A percentile compares a stretch with the other conserved stretches of the same genome.
Evolutionary conservation across 1,140 invertebrate species (phyloP).

Genomic region (Agrilus planipennis): DNA sequence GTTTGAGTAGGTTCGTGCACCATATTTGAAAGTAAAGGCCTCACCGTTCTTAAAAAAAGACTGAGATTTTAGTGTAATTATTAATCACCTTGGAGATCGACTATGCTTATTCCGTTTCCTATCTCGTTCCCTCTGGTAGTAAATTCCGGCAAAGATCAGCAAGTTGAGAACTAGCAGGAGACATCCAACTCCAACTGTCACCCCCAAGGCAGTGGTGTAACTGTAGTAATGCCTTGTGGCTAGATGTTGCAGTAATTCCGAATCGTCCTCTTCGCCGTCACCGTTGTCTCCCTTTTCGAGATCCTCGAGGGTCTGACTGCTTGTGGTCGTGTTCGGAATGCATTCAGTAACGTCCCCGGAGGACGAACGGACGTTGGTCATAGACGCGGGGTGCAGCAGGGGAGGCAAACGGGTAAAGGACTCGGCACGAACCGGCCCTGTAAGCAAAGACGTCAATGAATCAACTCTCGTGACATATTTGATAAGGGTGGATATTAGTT

Average conservation of each 20-base stretch:
- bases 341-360: conserved; percentile 29
- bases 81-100: conserved; percentile 2
- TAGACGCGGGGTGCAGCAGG: conserved; percentile 31
- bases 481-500: too few relatives aligned
- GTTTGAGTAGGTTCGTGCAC: neutral
- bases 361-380: conserved; percentile 27
- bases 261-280: conserved; percentile 34
- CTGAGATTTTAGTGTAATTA: neutral
- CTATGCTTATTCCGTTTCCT: conserved; percentile 29
- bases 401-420: conserved; percentile 45
- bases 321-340: conserved; percentile 30
- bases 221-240: conserved; percentile 47
- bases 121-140: conserved; percentile 61
- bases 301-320: conserved; percentile 21
- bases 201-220: conserved; percentile 70
- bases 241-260: conserved; percentile 39
- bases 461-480: conserved; percentile 3
- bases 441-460: conserved; percentile 7
- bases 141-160: conserved; percentile 78
- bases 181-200: conserved; percentile 82
- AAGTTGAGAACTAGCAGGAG: conserved; percentile 76
- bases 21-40: neutral
- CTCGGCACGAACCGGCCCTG: conserved; percentile 45
- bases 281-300: conserved; percentile 12
- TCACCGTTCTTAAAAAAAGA: neutral